A percentile compares a stretch with the other conserved stretches of the same genome.
phyloP scores from a whole-genome alignment of 1,140 invertebrate genomes.

The Meloidogyne exigua region DNA sequence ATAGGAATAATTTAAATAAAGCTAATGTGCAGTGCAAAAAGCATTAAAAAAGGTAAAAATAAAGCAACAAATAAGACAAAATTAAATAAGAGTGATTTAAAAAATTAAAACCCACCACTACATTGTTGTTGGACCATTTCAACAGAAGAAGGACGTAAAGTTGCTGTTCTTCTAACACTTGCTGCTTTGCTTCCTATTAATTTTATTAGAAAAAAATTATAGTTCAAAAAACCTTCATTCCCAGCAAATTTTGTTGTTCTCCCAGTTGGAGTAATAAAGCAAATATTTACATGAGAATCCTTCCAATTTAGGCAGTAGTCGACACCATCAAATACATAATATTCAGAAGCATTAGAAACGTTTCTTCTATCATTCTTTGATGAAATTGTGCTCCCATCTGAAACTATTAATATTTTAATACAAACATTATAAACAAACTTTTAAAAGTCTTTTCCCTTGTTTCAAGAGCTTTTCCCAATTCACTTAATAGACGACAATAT shows the following conservation, averaged over 20 bases:
- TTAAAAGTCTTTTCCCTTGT: not conserved
- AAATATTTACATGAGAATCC: slow-evolving; percentile 56
- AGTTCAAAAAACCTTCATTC: not conserved
- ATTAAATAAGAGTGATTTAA: not conserved
- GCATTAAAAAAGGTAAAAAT: too few species aligned
- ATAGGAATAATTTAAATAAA: too few species aligned
- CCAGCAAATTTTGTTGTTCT: slow-evolving; percentile 10
- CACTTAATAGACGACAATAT: slow-evolving; percentile 52
- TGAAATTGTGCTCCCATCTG: not conserved
- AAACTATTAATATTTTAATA: not conserved
- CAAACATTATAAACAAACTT: not conserved
- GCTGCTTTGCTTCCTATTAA: not conserved
- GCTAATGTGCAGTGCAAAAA: not conserved
- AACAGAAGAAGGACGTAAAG: not conserved
- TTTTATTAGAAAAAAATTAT: too few species aligned
- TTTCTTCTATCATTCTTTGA: slow-evolving; percentile 20
- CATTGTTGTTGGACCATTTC: not conserved
- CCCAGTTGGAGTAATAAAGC: slow-evolving; percentile 58
- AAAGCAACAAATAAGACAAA: not conserved
- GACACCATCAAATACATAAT: slow-evolving; percentile 56
- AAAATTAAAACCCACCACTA: not conserved
- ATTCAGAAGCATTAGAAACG: not conserved
- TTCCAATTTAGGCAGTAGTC: slow-evolving; percentile 50
- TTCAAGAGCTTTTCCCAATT: slow-evolving; percentile 57
- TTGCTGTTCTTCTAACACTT: not conserved